Conservation (phyloP, 92 coral and sea anemone species). For the Zoanthus gigantus region DNA sequence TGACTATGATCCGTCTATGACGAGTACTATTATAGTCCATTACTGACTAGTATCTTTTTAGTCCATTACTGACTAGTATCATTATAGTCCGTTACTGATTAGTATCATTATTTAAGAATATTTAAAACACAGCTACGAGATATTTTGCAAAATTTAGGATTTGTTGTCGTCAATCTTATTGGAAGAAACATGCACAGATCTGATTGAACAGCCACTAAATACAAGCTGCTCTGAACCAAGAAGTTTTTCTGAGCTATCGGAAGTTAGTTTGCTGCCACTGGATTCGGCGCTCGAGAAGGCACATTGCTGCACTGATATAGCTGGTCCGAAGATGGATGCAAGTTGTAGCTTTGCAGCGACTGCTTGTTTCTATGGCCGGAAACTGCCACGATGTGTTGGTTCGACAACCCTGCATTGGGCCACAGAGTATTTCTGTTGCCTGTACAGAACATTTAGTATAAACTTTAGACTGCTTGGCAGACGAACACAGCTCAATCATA, state of each 20-base stretch:
- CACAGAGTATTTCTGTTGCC: background rate
- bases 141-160: background rate
- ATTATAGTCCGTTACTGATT: too few relatives aligned
- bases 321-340: background rate
- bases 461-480: background rate
- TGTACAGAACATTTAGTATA: background rate
- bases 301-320: background rate
- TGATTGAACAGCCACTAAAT: background rate
- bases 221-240: background rate
- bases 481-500: background rate
- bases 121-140: background rate
- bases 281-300: background rate
- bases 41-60: too few relatives aligned
- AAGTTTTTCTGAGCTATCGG: background rate
- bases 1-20: too few relatives aligned
- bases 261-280: background rate
- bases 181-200: background rate
- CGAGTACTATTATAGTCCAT: too few relatives aligned
- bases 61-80: too few relatives aligned
- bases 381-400: background rate
- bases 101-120: too few relatives aligned
- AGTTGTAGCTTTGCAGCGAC: background rate
- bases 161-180: background rate
- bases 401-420: background rate
- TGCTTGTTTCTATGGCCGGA: background rate